Evolutionary conservation across 1,140 invertebrate genomes (phyloP), one percentile per base, ranked within the genome.

Genomic region (Drosophila grimshawi): DNA sequence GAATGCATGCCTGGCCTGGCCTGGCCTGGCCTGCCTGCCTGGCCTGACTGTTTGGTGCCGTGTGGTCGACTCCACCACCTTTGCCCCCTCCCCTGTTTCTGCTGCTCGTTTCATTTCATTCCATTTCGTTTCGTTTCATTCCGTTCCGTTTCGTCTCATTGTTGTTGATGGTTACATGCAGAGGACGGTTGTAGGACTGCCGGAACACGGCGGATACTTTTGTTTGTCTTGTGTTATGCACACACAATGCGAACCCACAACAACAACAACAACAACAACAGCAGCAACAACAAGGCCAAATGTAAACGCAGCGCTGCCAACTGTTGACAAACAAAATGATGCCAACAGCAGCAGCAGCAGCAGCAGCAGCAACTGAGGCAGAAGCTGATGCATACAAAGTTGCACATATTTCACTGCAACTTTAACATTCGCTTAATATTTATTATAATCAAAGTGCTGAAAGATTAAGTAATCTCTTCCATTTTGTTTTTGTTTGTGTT

Each of bases 281-380:
- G n/a, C 29, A 39, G 7, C 41, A 64, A 35, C 51, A 71, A 59
- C 45, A 45, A 65, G 62, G 62, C 30, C 62, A 55, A 55, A 63
- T 53, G 59, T 30, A 37, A 62, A 35, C 67, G 55, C 55, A 30
- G 35, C 19, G 66, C 63, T 66, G 64, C 63, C 70, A 68, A 67
- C 70, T 73, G 70, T 67, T 69, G 66, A 69, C 59, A 70, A 75
- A 69, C 65, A 69, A 62, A 57, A 51, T 19, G 39, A 75, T 59
- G 11, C 56, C 46, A 48, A 53, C 41, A 63, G 37, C 66, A 55
- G 6, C 46, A 35, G 32, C 41, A 10, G 41, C 39, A 35, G 27
- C 29, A 11, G 4, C 19, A 11, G 11, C 6, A n/a, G 11, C 35
- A 7, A 33, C 11, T 6, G 51, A 53, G 11, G 48, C 19, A n/a